Evolutionary conservation across 1,140 invertebrate species (phyloP), one percentile per base, ranked within the genome.

Genomic region (Aphidius ervi): DNA sequence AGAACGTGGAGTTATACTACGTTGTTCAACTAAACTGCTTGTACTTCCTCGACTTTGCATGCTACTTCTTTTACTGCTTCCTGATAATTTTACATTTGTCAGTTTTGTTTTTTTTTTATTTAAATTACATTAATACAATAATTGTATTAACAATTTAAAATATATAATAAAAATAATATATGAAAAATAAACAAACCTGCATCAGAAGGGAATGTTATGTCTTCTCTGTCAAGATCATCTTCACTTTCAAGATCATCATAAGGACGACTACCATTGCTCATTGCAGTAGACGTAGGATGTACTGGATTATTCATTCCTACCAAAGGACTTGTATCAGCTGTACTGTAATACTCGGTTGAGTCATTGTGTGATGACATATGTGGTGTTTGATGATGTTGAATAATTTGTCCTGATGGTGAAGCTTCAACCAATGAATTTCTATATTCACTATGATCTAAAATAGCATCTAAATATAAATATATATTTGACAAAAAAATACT

Each of bases 231-330:
- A 60, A 95, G 83, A 73, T 95, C 93, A 75, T 95, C 93, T 77
- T 95, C 93, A 72, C 91, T 93, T 76, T 94, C 92, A 68, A 90
- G 90, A 73, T 95, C 92, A 71, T 94, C 92, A 75, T 87, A 91
- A 63, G 84, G 81, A 46, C 85, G 76, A 48, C 81, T 79, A 47
- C 85, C 86, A 73, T 87, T 90, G 64, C 81, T 83, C 59, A 81
- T 70, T 45, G 81, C 78, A 7, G 81, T 78, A 58, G 79, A 82
- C 16, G 77, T 74, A 55, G 76, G 72, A 61, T 81, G 73, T 45
- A 80, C 77, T 10, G 82, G 75, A 16, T 80, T 80, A 52, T 75
- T 73, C 46, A 82, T 68, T 67, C 76, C 76, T 63, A 81, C 76
- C 39, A 83, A 73, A 43, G 82, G 82, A 67, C 84, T 85, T 54